Conservation (phyloP, 1,140 invertebrate genomes). For the Neelides sp. region DNA sequence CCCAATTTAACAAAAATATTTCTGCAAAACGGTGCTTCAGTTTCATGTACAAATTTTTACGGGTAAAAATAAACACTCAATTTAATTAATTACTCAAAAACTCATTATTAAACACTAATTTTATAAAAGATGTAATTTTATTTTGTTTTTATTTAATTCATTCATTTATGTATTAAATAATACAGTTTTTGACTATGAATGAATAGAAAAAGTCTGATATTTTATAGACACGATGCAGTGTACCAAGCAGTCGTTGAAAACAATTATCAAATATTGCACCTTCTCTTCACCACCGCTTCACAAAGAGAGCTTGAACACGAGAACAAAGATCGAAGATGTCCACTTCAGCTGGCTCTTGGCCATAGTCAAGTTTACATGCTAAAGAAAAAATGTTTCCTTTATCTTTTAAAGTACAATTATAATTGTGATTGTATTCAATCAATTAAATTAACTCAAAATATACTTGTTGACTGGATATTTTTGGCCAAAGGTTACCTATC, state of each 20-base stretch:
- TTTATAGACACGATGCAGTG: slow-evolving; percentile 26
- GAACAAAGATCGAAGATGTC: slow-evolving; percentile 14
- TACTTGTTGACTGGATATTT: neutral
- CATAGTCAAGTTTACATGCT: neutral
- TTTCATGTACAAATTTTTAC: slow-evolving; percentile 22
- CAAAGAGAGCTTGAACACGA: slow-evolving; percentile 7
- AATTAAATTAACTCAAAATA: neutral
- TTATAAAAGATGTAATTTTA: neutral
- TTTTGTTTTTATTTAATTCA: neutral
- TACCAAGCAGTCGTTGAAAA: slow-evolving; percentile 27
- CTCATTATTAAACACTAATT: neutral
- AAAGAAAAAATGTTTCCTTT: slow-evolving; percentile 19
- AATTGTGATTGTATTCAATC: slow-evolving; percentile 7
- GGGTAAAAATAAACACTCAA: slow-evolving; percentile 17
- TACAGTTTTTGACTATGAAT: neutral
- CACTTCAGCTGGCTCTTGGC: slow-evolving; percentile 12
- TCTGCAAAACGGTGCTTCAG: slow-evolving; percentile 14
- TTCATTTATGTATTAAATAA: neutral
- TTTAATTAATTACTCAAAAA: neutral
- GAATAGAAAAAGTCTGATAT: neutral
- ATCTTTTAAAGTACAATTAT: slow-evolving; percentile 19
- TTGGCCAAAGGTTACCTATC: too few relatives aligned
- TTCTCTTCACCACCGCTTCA: slow-evolving; percentile 11
- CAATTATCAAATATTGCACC: slow-evolving; percentile 23
- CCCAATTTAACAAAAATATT: slow-evolving; percentile 17